Conservation (phyloP, 1,140 invertebrate genomes). For the Drosophila bocqueti region DNA sequence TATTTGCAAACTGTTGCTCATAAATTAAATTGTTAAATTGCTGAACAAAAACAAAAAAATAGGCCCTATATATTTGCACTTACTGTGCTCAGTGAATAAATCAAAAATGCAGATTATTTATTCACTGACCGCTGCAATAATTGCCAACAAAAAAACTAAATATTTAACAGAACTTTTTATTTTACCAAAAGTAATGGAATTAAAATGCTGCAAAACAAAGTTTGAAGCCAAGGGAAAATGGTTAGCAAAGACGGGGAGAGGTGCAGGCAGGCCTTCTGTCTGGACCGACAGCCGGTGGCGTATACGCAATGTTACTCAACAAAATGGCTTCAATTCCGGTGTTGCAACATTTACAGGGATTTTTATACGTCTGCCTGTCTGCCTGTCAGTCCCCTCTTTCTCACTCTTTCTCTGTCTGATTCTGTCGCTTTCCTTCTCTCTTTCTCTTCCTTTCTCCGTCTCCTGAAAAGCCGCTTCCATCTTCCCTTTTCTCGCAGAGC, state of each 20-base stretch:
- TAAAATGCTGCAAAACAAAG: background rate
- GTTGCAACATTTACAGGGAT: slow-evolving; percentile 16
- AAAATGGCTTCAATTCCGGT: slow-evolving; percentile 12
- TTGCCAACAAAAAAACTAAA: slow-evolving; percentile 1
- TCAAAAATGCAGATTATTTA: slow-evolving; percentile 29
- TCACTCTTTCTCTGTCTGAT: background rate
- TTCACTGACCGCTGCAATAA: background rate
- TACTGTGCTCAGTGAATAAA: slow-evolving; percentile 30
- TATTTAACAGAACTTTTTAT: background rate
- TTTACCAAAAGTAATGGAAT: background rate
- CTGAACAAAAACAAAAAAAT: slow-evolving; percentile 16
- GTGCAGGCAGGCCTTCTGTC: background rate
- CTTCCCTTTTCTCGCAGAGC: slow-evolving; percentile 6
- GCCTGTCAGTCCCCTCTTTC: background rate
- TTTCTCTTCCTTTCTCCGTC: too few species aligned
- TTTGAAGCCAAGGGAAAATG: background rate
- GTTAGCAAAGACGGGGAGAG: background rate
- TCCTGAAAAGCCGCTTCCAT: background rate
- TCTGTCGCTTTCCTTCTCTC: too few species aligned
- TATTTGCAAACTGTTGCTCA: slow-evolving; percentile 32
- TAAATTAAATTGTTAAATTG: slow-evolving; percentile 44
- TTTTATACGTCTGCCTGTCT: slow-evolving; percentile 17
- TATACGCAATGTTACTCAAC: slow-evolving; percentile 34
- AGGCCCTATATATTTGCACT: slow-evolving; percentile 1
- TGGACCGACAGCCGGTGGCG: slow-evolving; percentile 13